Conservation (phyloP, 2,113 vertebrate species). For the Ornithorhynchus anatinus region DNA sequence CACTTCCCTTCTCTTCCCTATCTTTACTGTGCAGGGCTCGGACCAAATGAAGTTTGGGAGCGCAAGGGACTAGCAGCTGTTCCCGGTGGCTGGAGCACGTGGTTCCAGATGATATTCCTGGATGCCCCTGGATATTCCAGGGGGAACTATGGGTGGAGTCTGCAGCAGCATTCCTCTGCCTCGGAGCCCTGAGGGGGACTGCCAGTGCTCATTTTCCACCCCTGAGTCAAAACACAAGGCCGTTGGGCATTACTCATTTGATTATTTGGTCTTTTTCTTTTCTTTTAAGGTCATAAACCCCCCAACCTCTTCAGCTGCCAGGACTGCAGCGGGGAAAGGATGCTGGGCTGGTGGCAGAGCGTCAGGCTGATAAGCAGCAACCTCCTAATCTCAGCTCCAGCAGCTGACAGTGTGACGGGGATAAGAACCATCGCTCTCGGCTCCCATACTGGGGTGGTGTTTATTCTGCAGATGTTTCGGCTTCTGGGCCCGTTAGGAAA, state of each 20-base stretch:
- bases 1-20: too few relatives aligned
- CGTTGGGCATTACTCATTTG: not conserved
- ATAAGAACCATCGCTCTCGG: not conserved
- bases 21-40: too few relatives aligned
- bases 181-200: too few relatives aligned
- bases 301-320: not conserved
- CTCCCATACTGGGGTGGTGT: rapidly evolving
- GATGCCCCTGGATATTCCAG: too few relatives aligned
- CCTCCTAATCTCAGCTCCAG: conserved; percentile 60
- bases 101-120: too few relatives aligned
- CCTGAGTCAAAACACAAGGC: not conserved
- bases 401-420: not conserved
- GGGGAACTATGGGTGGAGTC: too few relatives aligned
- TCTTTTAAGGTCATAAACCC: not conserved
- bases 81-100: too few relatives aligned
- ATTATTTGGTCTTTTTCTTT: not conserved
- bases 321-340: not conserved
- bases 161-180: too few relatives aligned
- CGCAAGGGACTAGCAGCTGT: too few relatives aligned
- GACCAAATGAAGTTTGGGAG: too few relatives aligned
- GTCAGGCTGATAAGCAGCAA: conserved; percentile 22
- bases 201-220: too few relatives aligned
- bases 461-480: not conserved
- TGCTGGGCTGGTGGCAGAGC: not conserved
- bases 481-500: not conserved